These are phyloP conservation scores for Oscheius sp. DNA, from an alignment of 2,888 invertebrate genomes.

Conservation along the genomic window DNA sequence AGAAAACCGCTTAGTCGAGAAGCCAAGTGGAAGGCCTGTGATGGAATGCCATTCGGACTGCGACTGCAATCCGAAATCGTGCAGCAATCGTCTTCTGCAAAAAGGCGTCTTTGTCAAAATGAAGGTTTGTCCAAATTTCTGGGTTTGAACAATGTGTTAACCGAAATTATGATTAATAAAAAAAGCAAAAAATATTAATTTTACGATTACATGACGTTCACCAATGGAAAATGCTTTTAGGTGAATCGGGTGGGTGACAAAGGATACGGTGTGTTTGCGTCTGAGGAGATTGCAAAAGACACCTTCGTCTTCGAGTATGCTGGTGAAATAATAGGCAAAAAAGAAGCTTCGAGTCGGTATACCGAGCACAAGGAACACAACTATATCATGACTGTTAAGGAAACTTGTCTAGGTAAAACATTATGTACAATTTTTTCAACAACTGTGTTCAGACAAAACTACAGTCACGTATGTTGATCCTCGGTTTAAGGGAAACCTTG, in stretches of 20 bases:
- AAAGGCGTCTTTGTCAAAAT: slow-evolving; percentile 49
- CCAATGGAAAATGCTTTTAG: slow-evolving; percentile 9
- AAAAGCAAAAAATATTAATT: too few species aligned
- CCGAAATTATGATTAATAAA: too few species aligned
- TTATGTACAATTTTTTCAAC: slow-evolving; percentile 4
- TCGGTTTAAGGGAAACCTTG: slow-evolving; percentile 58
- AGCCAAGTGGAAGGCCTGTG: slow-evolving; percentile 37
- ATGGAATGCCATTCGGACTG: slow-evolving; percentile 62
- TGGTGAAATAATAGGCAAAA: slow-evolving; percentile 56
- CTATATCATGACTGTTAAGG: slow-evolving; percentile 64
- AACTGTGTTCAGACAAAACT: slow-evolving; percentile 35
- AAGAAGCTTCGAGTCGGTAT: slow-evolving; percentile 57
- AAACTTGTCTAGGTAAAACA: slow-evolving; percentile 47
- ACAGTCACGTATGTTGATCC: slow-evolving; percentile 56
- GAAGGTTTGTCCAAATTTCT: slow-evolving; percentile 39
- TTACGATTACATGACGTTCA: background rate
- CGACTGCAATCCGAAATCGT: slow-evolving; percentile 46
- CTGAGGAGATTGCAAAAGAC: slow-evolving; percentile 48
- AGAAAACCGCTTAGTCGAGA: slow-evolving; percentile 17
- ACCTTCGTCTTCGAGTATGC: slow-evolving; percentile 64
- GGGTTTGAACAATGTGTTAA: too few species aligned
- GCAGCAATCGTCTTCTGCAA: slow-evolving; percentile 62
- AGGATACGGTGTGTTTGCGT: slow-evolving; percentile 54
- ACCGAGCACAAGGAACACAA: slow-evolving; percentile 48
- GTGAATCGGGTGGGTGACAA: slow-evolving; percentile 44